Base-by-base conservation (phyloP, 1,140 invertebrate species). In the Pogonomyrmex californicus region DNA sequence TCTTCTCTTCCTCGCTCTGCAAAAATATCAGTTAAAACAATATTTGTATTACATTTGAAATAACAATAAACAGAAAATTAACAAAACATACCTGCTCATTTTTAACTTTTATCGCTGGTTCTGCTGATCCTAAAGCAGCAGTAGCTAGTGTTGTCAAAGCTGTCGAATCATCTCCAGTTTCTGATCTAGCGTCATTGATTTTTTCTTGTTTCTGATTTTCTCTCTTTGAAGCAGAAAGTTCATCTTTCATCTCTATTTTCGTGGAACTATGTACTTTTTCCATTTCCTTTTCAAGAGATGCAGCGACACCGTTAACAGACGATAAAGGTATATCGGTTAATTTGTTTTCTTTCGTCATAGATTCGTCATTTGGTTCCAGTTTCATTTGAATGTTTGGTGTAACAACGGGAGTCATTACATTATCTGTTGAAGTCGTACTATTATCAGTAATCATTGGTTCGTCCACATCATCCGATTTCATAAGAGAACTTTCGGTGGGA, bases 91-190 rank as follows among this genome's bases (percentile, higher is more conserved):
- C 94, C 85, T 91, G 89, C 86, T 94, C 93, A 6, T 88, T 85
- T 90, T 93, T 94, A 85, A 91, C 85, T 87, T 94, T 95, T 12
- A 95, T 90, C 63, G 91, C 88, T 86, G 95, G 94, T 87, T 96
- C 96, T 4, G 96, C 95, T 33, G 96, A 96, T 86, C 96, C 96
- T 38, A 97, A 95, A 33, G 97, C 97, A 81, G 97, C 97, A 60
- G 97, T 97, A 14, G 97, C 97, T 14, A 98, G 93, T 1, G 97
- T 97, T 49, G 97, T 96, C 58, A 98, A 93, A n/a, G 97, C 97
- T 92, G 97, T 97, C 76, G 95, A 93, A 86, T 95, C 95, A 70
- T 94, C 95, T 9, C 93, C 88, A 6, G 88, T 89, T 54, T 91
- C 90, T 1, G 90, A 23, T 77, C 92, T 91, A 0, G 71, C 66